Percentiles rank a stretch among this genome's conserved stretches.
Conservation (phyloP, 2,888 invertebrate genomes). For the Eupithecia exiguata region DNA sequence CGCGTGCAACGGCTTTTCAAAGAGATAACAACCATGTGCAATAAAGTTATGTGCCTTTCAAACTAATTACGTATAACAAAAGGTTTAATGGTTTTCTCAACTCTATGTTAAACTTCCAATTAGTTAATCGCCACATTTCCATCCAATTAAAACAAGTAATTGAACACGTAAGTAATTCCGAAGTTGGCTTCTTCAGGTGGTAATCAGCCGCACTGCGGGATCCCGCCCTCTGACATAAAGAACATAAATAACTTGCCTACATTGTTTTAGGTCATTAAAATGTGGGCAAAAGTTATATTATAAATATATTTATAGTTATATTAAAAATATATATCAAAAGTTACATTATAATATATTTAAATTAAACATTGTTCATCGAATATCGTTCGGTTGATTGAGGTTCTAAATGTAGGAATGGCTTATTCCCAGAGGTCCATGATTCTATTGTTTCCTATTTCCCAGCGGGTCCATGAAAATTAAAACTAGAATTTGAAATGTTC, state of each 20-base stretch:
- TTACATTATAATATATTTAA: no score
- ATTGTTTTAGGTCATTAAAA: neutral
- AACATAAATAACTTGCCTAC: slow-evolving; percentile 2
- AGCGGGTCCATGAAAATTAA: no score
- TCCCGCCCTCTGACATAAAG: neutral
- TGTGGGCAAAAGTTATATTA: neutral
- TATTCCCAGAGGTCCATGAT: no score
- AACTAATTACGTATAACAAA: neutral
- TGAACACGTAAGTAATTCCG: slow-evolving; percentile 4
- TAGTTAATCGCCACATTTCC: no score
- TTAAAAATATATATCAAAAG: no score
- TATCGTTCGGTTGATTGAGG: neutral
- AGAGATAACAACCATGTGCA: neutral
- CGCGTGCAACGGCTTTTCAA: neutral
- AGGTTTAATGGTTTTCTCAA: neutral
- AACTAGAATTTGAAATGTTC: no score
- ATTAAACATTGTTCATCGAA: neutral
- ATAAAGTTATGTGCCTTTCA: neutral
- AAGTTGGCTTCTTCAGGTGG: slow-evolving; percentile 7
- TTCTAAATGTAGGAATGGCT: no score
- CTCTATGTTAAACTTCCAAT: no score
- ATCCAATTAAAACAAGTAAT: slow-evolving; percentile 13
- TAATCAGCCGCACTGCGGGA: neutral
- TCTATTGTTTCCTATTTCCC: no score
- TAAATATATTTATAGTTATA: no score